These are phyloP conservation scores for Agonopterix alstromeriana DNA, from an alignment of 2,888 invertebrate species.

Conservation along the genomic window DNA sequence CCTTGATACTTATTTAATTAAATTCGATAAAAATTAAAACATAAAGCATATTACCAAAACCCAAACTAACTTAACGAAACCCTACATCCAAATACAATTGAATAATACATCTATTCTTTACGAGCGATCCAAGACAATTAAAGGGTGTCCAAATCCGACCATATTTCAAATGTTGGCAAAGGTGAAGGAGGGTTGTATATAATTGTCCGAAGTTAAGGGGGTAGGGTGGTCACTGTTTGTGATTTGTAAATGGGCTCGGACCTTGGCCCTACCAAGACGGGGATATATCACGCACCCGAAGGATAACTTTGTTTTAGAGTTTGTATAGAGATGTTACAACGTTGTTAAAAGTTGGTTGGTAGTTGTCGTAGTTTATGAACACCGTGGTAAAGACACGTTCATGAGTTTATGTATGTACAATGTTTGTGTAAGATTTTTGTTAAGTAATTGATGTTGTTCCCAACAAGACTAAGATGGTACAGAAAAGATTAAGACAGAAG, in stretches of 20 bases:
- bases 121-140: constrained; percentile 24
- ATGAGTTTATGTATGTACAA: too few relatives aligned
- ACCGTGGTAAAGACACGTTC: not conserved
- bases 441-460: too few relatives aligned
- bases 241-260: constrained; percentile 76
- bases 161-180: constrained; percentile 63
- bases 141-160: constrained; percentile 50
- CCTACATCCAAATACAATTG: constrained; percentile 6
- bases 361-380: constrained; percentile 1
- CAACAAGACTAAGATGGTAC: too few relatives aligned
- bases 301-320: constrained; percentile 64
- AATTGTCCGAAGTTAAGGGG: constrained; percentile 37
- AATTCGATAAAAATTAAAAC: not conserved
- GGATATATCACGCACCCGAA: constrained; percentile 73
- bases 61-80: not conserved
- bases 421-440: too few relatives aligned
- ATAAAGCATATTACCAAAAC: too few relatives aligned
- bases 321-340: constrained; percentile 36
- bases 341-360: not conserved
- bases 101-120: constrained; percentile 22
- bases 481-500: too few relatives aligned
- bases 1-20: too few relatives aligned
- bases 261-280: constrained; percentile 73
- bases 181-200: constrained; percentile 54
- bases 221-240: constrained; percentile 71